A percentile compares a stretch with the other conserved stretches of the same genome.
Evolutionary conservation across 2,113 vertebrate genomes (phyloP).

Genomic region (Dolichotis patagonum): DNA sequence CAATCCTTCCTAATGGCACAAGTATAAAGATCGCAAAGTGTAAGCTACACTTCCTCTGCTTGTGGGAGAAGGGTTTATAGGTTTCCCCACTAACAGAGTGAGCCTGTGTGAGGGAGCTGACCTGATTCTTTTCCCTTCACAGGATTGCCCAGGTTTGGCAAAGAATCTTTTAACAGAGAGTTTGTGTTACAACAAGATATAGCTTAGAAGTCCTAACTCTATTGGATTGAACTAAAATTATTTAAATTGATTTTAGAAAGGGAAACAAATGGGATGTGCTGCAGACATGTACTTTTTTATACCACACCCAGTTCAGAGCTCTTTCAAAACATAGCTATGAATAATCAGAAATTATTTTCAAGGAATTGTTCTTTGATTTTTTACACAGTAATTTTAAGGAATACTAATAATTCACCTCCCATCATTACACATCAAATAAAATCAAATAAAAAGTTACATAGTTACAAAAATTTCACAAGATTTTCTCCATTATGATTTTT

Average conservation of each 20-base stretch:
- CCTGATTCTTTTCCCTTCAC: background rate
- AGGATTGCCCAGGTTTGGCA: background rate
- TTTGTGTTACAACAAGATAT: background rate
- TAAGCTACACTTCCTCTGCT: background rate
- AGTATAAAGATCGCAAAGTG: background rate
- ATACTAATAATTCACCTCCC: background rate
- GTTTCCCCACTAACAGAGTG: background rate
- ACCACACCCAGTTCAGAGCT: background rate
- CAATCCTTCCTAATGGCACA: background rate
- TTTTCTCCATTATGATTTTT: background rate
- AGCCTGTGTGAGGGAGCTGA: background rate
- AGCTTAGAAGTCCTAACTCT: background rate
- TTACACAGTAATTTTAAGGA: background rate
- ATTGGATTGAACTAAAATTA: background rate
- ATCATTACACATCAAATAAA: background rate
- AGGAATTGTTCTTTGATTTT: background rate
- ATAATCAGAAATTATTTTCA: background rate
- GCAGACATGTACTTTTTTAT: background rate
- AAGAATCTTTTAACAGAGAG: rapidly evolving
- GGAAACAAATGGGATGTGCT: background rate
- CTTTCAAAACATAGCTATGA: background rate
- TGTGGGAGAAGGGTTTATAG: background rate
- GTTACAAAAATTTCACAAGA: background rate
- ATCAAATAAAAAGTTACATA: background rate
- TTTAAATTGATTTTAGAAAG: background rate